A percentile compares a stretch with the other conserved stretches of the same genome.
Conservation (phyloP, 2,113 vertebrate genomes). For the Chaenocephalus aceratus region DNA sequence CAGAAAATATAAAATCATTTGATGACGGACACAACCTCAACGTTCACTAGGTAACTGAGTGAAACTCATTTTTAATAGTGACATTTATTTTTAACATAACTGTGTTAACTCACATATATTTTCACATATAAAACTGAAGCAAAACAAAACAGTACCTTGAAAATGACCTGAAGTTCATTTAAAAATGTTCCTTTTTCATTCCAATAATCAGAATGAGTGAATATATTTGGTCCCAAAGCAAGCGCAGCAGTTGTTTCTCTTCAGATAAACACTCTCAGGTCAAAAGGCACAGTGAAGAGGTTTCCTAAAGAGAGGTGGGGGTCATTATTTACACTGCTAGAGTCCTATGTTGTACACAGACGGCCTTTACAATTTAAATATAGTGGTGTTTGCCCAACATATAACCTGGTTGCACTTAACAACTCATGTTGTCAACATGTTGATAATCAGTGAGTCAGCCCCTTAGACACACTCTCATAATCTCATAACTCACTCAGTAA, state of each 20-base stretch:
- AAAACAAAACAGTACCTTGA: slow-evolving; percentile 44
- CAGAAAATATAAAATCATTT: neutral
- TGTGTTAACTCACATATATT: slow-evolving; percentile 35
- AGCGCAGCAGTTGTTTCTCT: slow-evolving; percentile 7
- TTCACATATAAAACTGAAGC: slow-evolving; percentile 49
- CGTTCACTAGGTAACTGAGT: neutral
- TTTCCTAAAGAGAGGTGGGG: neutral
- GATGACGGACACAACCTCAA: neutral
- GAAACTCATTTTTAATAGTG: slow-evolving; percentile 15
- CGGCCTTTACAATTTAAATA: neutral
- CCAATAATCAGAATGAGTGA: slow-evolving; percentile 42
- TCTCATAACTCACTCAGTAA: slow-evolving; percentile 53
- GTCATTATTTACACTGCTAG: neutral
- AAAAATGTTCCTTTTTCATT: slow-evolving; percentile 46
- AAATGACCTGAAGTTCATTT: slow-evolving; percentile 12
- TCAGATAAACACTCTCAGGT: slow-evolving; percentile 30
- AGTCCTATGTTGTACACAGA: slow-evolving; percentile 1
- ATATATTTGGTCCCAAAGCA: slow-evolving; percentile 70
- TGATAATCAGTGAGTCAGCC: slow-evolving; percentile 23
- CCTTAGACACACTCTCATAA: slow-evolving; percentile 31
- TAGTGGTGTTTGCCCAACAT: neutral
- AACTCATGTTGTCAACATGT: slow-evolving; percentile 22
- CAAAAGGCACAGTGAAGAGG: slow-evolving; percentile 62
- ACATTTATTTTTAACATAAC: slow-evolving; percentile 63
- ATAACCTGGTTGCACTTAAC: neutral